phyloP scores from a whole-genome alignment of 2,797 vertebrate genomes.

The Hapalemur alaotrensis region DNA sequence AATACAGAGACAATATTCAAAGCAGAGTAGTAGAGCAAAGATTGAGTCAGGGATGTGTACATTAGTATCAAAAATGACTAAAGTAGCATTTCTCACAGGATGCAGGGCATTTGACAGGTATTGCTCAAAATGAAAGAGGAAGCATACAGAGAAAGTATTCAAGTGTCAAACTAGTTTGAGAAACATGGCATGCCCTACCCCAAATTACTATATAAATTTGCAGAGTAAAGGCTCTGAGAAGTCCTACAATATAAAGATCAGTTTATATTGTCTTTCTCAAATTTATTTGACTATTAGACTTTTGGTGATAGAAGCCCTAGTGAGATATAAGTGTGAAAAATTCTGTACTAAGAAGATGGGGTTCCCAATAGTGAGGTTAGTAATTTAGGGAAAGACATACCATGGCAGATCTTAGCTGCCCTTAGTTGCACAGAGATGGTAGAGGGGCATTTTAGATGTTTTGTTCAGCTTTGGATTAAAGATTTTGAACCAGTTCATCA shows the following conservation, averaged over 20 bases:
- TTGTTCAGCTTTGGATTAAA: neutral
- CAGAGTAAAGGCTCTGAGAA: neutral
- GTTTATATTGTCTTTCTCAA: neutral
- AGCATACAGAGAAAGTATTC: neutral
- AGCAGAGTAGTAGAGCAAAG: neutral
- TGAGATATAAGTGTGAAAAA: neutral
- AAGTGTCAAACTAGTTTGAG: neutral
- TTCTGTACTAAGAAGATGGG: neutral
- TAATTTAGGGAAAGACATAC: neutral
- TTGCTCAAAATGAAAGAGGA: neutral
- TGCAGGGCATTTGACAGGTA: neutral
- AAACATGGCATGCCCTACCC: rapidly evolving
- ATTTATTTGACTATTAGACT: neutral
- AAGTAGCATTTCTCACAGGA: neutral
- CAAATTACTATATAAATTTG: neutral
- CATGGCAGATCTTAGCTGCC: neutral
- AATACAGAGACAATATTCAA: neutral
- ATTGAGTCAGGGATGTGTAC: neutral
- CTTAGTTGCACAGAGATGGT: no score
- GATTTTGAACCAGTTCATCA: neutral
- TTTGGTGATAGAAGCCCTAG: neutral
- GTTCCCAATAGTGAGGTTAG: neutral
- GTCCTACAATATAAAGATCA: neutral
- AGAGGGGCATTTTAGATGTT: neutral
- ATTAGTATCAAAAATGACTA: no score